phyloP scores from a whole-genome alignment of 2,888 invertebrate genomes.

The Yponomeuta evonymella region DNA sequence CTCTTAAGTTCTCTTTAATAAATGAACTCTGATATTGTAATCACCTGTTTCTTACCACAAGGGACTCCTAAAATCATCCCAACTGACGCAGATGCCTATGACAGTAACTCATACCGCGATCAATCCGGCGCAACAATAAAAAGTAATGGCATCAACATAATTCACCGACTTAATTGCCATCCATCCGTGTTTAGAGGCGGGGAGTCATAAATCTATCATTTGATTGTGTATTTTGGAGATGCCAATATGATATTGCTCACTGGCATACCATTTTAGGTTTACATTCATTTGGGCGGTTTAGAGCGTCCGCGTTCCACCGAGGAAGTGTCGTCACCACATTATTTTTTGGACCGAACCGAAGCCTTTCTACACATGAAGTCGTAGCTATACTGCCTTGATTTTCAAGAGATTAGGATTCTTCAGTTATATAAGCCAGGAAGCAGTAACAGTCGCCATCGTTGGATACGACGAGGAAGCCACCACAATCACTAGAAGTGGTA shows the following conservation, averaged over 20 bases:
- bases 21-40: too few relatives aligned
- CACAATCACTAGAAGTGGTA: too few relatives aligned
- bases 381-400: too few relatives aligned
- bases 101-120: slow-evolving; percentile 7
- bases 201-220: slow-evolving; percentile 12
- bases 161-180: slow-evolving; percentile 9
- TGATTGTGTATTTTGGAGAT: slow-evolving; percentile 3
- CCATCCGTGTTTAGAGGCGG: slow-evolving; percentile 5
- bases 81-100: background rate
- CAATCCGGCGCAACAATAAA: background rate
- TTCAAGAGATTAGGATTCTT: too few relatives aligned
- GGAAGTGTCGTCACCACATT: background rate
- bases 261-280: background rate
- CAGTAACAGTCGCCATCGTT: too few relatives aligned
- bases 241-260: background rate
- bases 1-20: too few relatives aligned
- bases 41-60: background rate
- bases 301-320: too few relatives aligned
- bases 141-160: slow-evolving; percentile 5
- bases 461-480: too few relatives aligned
- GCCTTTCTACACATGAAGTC: too few relatives aligned
- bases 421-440: too few relatives aligned
- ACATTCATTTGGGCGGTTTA: background rate
- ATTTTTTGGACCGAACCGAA: background rate
- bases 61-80: background rate